Base-by-base conservation (phyloP, 2,797 vertebrate genomes). In the Erpetoichthys calabaricus region DNA sequence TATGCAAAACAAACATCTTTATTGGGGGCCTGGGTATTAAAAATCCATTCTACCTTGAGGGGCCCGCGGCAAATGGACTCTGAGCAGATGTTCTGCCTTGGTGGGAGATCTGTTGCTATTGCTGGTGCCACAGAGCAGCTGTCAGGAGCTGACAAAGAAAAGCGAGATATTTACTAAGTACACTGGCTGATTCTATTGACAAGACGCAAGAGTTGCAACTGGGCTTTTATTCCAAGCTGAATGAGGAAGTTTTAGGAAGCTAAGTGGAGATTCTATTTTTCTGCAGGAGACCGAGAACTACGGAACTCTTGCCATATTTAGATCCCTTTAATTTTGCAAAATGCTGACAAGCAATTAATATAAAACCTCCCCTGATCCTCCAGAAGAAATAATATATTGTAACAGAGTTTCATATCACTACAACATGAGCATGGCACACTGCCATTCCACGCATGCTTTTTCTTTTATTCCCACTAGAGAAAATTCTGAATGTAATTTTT, bases 11-110 rank as follows among this genome's bases (percentile, higher is more conserved):
- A 79, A 79, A 80, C 77, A 75, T 82, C 78, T 85, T 77, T 79
- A 84, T 86, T 81, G 77, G 79, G 62, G 67, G 45, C 7, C 5
- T 7, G 47, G 67, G 71, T 74, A 82, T 84, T 86, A 83, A 84
- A 84, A 85, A 83, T 79, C 73, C 78, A 84, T 85, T 79, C 79
- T 68, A 68, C 68, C 73, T 75, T 71, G 72, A 73, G 76, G 75
- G 75, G 77, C 81, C 79, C 72, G 56, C 66, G 75, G 84, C 84
- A 88, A 80, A 78, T 47, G 77, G 82, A 79, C 80, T 81, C 53
- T 46, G 68, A 86, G 81, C 89, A 91, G 86, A 90, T 91, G 82
- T 82, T 70, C 80, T 75, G 75, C 65, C 75, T 77, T 76, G 46
- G 65, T 72, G 68, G 77, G 70, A 60, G 66, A 71, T 67, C 47